phyloP scores from a whole-genome alignment of 30 jellyfish, hydroid and myxozoan species.

The Chrysaora quinquecirrha region DNA sequence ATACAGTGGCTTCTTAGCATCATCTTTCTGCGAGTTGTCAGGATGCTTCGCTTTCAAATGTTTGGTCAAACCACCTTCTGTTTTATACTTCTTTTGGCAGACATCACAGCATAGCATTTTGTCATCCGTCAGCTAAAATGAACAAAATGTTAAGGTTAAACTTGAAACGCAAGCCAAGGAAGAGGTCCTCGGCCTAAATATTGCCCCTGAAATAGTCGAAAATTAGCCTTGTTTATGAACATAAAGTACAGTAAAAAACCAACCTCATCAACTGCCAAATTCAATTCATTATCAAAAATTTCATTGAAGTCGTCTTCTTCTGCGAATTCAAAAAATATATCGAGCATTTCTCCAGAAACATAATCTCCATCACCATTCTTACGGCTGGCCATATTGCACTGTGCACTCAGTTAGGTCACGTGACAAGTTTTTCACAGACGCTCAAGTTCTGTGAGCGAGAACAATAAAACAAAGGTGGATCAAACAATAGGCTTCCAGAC shows the following conservation, averaged over 20 bases:
- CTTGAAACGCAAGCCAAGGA: too few species aligned
- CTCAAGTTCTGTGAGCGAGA: neutral
- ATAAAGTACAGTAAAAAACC: neutral
- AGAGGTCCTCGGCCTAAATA: neutral
- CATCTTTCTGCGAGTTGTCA: neutral
- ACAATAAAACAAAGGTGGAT: neutral
- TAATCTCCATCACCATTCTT: neutral
- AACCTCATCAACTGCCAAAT: constrained; percentile 10
- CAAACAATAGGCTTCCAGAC: constrained; percentile 11
- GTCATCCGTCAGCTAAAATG: constrained; percentile 1
- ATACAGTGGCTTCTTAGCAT: neutral
- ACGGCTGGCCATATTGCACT: neutral
- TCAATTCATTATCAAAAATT: neutral
- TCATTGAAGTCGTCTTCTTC: constrained; percentile 5
- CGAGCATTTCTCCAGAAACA: constrained; percentile 6
- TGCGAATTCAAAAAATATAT: neutral
- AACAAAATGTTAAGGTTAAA: neutral
- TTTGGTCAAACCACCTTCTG: neutral
- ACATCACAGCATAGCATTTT: neutral
- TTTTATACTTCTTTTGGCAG: neutral
- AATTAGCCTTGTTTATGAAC: neutral
- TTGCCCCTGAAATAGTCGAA: neutral
- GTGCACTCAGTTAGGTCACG: constrained; percentile 12
- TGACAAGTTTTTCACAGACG: neutral
- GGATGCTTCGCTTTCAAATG: neutral